Percentiles rank a stretch among this genome's conserved stretches.
Conservation (phyloP, 2,888 invertebrate species). For the Allacma fusca region DNA sequence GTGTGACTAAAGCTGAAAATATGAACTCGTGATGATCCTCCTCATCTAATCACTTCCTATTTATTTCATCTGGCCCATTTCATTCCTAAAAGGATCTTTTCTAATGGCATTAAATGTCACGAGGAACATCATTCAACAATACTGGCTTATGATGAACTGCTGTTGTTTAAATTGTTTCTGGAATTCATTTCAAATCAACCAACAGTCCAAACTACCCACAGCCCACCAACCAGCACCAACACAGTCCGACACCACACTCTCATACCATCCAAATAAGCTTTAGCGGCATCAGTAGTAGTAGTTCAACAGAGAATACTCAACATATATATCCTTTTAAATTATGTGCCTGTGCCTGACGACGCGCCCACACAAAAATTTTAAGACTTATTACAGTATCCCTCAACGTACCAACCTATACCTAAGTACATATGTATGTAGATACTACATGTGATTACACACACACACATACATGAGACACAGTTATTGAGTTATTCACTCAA, state of each 20-base stretch:
- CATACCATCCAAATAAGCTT: not conserved
- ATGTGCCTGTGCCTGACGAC: no score
- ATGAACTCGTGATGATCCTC: slow-evolving; percentile 24
- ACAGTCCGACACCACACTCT: not conserved
- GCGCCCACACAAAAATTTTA: no score
- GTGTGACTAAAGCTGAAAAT: slow-evolving; percentile 20
- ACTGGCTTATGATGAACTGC: slow-evolving; percentile 18
- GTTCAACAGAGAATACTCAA: no score
- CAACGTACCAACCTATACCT: not conserved
- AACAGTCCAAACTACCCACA: slow-evolving; percentile 9
- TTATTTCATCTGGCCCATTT: slow-evolving; percentile 32
- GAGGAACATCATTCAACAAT: slow-evolving; percentile 23
- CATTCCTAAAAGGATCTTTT: slow-evolving; percentile 28
- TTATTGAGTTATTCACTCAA: no score
- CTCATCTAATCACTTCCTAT: slow-evolving; percentile 31
- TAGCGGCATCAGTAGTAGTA: no score
- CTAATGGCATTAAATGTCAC: slow-evolving; percentile 23
- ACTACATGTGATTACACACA: no score
- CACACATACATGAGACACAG: no score
- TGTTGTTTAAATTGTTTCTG: slow-evolving; percentile 30
- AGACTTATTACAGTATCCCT: not conserved
- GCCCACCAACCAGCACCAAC: not conserved
- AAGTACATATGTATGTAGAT: not conserved
- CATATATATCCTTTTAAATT: no score
- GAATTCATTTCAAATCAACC: slow-evolving; percentile 10